A percentile compares a stretch with the other conserved stretches of the same genome.
Conservation (phyloP, 2,113 vertebrate species). For the Tricholaema leucomelas region DNA sequence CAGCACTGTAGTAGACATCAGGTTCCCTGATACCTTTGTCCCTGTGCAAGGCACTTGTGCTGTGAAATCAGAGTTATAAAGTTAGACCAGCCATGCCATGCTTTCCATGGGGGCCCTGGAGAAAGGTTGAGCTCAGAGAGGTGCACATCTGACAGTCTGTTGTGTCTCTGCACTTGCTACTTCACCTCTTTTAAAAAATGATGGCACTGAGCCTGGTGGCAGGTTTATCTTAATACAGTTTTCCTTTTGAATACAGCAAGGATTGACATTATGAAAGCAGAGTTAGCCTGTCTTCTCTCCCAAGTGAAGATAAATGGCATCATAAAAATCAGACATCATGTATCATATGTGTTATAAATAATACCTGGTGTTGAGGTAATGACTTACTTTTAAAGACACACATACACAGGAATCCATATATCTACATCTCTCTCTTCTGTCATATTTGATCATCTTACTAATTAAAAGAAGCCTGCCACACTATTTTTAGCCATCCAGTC, state of each 20-base stretch:
- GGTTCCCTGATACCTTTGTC: background rate
- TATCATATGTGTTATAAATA: slow-evolving; percentile 69
- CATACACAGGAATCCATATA: slow-evolving; percentile 53
- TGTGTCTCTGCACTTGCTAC: background rate
- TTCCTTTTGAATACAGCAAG: slow-evolving; percentile 39
- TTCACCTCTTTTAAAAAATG: slow-evolving; percentile 21
- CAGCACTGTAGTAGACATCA: background rate
- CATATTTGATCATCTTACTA: slow-evolving; percentile 64
- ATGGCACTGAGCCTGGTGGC: background rate
- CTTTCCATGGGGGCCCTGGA: background rate
- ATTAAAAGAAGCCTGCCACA: slow-evolving; percentile 58
- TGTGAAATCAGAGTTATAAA: background rate
- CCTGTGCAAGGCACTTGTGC: background rate
- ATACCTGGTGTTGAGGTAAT: slow-evolving; percentile 50
- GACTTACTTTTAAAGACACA: slow-evolving; percentile 67
- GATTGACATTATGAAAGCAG: slow-evolving; percentile 57
- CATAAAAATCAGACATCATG: slow-evolving; percentile 64
- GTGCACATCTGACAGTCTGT: background rate
- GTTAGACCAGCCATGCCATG: background rate
- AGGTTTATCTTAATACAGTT: slow-evolving; percentile 52
- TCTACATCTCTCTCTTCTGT: slow-evolving; percentile 58
- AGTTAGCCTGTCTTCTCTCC: slow-evolving; percentile 22
- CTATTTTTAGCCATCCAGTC: slow-evolving; percentile 59
- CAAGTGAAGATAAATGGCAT: slow-evolving; percentile 64
- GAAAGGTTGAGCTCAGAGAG: rapidly evolving